Evolutionary conservation across 2,888 invertebrate species (phyloP).

Genomic region (Thymelicus lineola): DNA sequence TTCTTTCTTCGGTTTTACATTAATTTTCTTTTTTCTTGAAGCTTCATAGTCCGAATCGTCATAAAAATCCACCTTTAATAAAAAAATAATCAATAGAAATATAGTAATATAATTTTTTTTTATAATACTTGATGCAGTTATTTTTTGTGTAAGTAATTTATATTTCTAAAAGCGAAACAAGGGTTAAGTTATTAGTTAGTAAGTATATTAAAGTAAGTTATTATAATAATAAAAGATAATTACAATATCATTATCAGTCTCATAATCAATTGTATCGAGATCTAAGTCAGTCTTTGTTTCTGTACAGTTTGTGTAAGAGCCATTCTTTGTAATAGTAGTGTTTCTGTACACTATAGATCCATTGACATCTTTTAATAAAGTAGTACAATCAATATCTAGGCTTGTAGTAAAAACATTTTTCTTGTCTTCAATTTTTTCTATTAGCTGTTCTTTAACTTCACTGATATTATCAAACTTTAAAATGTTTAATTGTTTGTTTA

Average conservation of each 20-base stretch:
- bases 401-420: conserved; percentile 39
- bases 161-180: too few relatives aligned
- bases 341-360: conserved; percentile 26
- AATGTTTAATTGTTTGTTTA: conserved; percentile 53
- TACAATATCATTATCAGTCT: conserved; percentile 1
- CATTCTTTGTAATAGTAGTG: conserved; percentile 16
- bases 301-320: neutral
- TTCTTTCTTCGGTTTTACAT: neutral
- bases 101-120: too few relatives aligned
- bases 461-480: conserved; percentile 57
- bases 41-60: neutral
- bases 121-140: too few relatives aligned
- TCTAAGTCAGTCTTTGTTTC: neutral
- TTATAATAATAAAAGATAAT: neutral
- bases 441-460: conserved; percentile 55
- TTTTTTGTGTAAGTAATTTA: too few relatives aligned
- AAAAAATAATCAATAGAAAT: neutral
- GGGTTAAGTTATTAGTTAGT: too few relatives aligned
- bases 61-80: neutral
- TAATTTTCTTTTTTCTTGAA: neutral
- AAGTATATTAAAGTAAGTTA: too few relatives aligned
- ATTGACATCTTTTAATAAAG: conserved; percentile 38
- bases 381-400: conserved; percentile 36
- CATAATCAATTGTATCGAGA: neutral
- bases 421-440: conserved; percentile 47